A percentile compares a stretch with the other conserved stretches of the same genome.
These are phyloP conservation scores for Corapipo altera DNA, from an alignment of 2,113 vertebrate genomes.

Conservation along the genomic window DNA sequence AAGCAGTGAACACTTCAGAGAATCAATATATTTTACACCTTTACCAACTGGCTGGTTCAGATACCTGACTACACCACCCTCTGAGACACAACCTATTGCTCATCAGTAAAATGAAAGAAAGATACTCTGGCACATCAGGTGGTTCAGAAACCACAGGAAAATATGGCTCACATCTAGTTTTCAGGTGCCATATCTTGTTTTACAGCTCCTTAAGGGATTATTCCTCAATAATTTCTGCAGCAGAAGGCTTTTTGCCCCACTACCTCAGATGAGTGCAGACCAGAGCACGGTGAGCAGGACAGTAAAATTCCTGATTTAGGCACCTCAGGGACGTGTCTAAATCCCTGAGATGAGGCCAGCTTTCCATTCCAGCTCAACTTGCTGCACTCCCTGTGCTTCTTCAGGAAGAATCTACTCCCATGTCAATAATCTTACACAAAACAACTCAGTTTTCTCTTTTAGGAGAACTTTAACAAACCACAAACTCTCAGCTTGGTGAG, in stretches of 20 bases:
- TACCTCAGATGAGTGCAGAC: fast-evolving
- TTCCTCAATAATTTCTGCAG: not conserved
- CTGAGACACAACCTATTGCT: not conserved
- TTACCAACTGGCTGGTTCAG: not conserved
- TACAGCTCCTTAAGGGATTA: not conserved
- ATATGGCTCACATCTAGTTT: not conserved
- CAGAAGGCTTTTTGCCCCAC: not conserved
- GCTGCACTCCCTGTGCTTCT: not conserved
- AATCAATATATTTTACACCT: not conserved
- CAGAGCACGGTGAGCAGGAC: not conserved
- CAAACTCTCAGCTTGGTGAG: not conserved
- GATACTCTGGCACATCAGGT: not conserved
- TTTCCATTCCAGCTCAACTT: not conserved
- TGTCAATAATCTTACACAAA: not conserved
- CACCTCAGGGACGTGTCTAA: fast-evolving
- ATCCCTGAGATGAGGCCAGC: not conserved
- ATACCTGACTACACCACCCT: not conserved
- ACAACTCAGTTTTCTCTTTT: not conserved
- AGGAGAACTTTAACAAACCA: not conserved
- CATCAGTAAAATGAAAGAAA: not conserved
- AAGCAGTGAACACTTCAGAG: not conserved
- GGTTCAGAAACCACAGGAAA: not conserved
- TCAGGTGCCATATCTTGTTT: not conserved
- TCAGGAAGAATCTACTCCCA: not conserved
- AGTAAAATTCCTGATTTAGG: not conserved